These are phyloP conservation scores for Actenoides hombroni DNA, from an alignment of 2,113 vertebrate genomes.

Conservation along the genomic window DNA sequence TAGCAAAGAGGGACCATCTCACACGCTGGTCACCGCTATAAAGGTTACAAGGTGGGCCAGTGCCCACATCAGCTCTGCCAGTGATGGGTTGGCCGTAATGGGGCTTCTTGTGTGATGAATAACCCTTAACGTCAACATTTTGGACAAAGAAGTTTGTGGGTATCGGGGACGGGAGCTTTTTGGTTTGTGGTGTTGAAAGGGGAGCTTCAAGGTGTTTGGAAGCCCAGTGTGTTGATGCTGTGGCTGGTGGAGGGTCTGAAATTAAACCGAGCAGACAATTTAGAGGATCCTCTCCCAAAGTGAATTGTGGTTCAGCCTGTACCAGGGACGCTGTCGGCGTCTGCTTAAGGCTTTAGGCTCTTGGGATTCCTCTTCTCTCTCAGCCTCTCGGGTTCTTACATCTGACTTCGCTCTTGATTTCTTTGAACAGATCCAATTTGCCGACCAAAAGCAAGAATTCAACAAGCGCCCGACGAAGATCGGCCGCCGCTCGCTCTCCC, in stretches of 20 bases:
- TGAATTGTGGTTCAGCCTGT: fast-evolving
- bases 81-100: neutral
- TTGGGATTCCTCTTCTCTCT: fast-evolving
- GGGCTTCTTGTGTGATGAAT: fast-evolving
- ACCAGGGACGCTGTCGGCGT: fast-evolving
- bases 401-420: neutral
- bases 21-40: neutral
- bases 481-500: constrained; percentile 93
- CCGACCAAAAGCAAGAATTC: constrained; percentile 98
- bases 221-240: neutral
- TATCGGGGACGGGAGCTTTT: neutral
- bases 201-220: neutral
- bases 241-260: neutral
- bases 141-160: neutral
- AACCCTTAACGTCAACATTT: neutral
- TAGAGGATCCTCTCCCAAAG: fast-evolving
- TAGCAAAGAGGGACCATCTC: neutral
- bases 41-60: neutral
- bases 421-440: constrained; percentile 91
- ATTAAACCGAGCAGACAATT: fast-evolving
- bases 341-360: neutral
- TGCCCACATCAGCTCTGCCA: neutral
- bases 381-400: neutral
- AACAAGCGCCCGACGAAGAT: constrained; percentile 98
- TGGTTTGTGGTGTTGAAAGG: neutral